Conservation (phyloP, 1,140 invertebrate genomes). For the Drosophila pachea region DNA sequence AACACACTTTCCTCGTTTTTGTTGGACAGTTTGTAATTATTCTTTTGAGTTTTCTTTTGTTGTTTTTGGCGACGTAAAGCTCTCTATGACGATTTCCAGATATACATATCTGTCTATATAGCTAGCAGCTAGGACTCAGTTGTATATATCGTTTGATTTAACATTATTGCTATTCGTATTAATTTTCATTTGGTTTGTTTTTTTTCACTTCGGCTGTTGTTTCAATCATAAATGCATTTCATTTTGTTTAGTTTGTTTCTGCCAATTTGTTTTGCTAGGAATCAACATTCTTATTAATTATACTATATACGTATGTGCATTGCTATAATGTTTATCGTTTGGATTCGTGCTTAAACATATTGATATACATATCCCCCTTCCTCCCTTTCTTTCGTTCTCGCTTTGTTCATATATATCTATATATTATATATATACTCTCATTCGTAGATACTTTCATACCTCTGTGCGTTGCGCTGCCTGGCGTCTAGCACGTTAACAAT, state of each 20-base stretch:
- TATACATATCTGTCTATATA: conserved; percentile 2
- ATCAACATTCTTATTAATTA: conserved; percentile 51
- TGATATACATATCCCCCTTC: conserved; percentile 52
- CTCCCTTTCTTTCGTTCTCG: background rate
- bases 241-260: conserved; percentile 20
- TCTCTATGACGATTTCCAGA: conserved; percentile 18
- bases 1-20: conserved; percentile 21
- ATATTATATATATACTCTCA: conserved; percentile 10
- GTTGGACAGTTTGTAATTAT: conserved; percentile 33
- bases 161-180: conserved; percentile 22
- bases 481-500: conserved; percentile 30
- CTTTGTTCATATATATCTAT: conserved; percentile 6
- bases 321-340: conserved; percentile 64
- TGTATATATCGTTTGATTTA: conserved; percentile 38
- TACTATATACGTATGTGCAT: conserved; percentile 61
- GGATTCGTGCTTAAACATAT: conserved; percentile 69
- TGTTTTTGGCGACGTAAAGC: conserved; percentile 36
- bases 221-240: conserved; percentile 54
- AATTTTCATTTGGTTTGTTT: conserved; percentile 22
- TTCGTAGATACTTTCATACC: background rate
- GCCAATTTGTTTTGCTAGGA: conserved; percentile 41
- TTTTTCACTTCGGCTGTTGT: conserved; percentile 18
- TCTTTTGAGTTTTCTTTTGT: background rate
- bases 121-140: conserved; percentile 39
- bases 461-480: conserved; percentile 12